Conservation (phyloP, 2,797 vertebrate genomes). For the Atherinosoma microstoma region DNA sequence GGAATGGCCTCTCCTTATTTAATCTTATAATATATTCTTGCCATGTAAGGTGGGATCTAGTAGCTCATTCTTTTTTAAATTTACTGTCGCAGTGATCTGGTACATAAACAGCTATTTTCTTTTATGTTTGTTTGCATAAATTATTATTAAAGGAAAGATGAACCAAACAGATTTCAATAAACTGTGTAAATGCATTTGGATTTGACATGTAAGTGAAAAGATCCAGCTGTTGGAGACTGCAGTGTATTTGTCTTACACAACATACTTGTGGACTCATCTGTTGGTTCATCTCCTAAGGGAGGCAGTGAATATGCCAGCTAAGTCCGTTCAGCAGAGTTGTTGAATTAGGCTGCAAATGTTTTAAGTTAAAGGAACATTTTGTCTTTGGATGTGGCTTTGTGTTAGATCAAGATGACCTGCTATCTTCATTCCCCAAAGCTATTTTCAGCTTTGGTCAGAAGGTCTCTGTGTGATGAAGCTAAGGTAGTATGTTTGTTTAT, state of each 20-base stretch:
- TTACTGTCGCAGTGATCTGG: background rate
- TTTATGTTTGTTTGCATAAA: conserved; percentile 2
- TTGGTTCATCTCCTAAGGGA: conserved; percentile 2
- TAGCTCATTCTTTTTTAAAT: conserved; percentile 2
- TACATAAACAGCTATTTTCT: background rate
- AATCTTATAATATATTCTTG: background rate
- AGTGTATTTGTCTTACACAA: background rate
- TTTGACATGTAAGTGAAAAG: background rate
- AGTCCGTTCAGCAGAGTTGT: background rate
- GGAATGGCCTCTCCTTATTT: background rate
- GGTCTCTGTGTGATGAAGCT: conserved; percentile 12
- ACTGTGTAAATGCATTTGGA: conserved; percentile 1
- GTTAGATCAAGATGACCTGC: conserved; percentile 19
- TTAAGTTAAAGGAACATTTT: background rate
- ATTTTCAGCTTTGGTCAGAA: conserved; percentile 37
- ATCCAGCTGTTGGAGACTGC: conserved; percentile 2
- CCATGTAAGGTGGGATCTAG: background rate
- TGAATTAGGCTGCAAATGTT: background rate
- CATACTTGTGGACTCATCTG: conserved; percentile 11
- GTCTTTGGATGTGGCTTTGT: conserved; percentile 3
- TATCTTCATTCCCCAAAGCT: conserved; percentile 20
- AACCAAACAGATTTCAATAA: background rate
- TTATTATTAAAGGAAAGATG: background rate
- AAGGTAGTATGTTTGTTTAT: conserved; percentile 33
- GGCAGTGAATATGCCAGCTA: background rate